A percentile compares a stretch with the other conserved stretches of the same genome.
These are phyloP conservation scores for Atta texana DNA, from an alignment of 1,140 invertebrate genomes.

Conservation along the genomic window DNA sequence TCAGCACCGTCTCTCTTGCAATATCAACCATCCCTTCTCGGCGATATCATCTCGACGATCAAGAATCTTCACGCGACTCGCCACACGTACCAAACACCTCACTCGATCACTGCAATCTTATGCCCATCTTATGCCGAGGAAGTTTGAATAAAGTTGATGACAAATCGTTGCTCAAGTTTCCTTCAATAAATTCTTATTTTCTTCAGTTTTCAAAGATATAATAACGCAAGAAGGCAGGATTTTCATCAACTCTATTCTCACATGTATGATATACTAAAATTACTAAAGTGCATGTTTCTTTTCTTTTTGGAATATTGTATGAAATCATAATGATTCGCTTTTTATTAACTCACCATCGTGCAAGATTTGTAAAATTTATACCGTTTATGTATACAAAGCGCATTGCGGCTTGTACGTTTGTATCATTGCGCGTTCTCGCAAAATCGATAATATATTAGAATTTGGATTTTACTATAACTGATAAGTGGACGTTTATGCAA, in stretches of 20 bases:
- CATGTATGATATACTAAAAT: constrained; percentile 17
- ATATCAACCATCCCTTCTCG: constrained; percentile 18
- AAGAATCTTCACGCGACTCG: constrained; percentile 25
- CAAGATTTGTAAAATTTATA: constrained; percentile 24
- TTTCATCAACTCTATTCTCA: constrained; percentile 52
- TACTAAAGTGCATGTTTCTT: constrained; percentile 48
- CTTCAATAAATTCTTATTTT: not conserved
- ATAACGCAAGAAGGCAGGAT: not conserved
- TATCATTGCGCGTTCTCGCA: not conserved
- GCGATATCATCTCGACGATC: constrained; percentile 40
- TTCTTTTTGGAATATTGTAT: constrained; percentile 5
- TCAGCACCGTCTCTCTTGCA: constrained; percentile 58
- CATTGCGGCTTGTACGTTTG: constrained; percentile 27
- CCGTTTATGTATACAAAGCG: not conserved
- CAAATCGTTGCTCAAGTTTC: constrained; percentile 7
- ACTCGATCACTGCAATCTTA: constrained; percentile 64
- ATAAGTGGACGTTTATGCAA: constrained; percentile 12
- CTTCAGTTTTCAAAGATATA: not conserved
- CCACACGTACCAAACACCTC: constrained; percentile 40
- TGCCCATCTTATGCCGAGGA: constrained; percentile 55
- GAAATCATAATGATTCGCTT: constrained; percentile 27
- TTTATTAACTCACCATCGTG: not conserved
- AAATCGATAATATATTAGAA: not conserved
- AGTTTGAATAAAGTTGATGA: constrained; percentile 68
- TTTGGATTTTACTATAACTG: constrained; percentile 18